Evolutionary conservation across 2,113 vertebrate genomes (phyloP).

Genomic region (Nothobranchius furzeri): DNA sequence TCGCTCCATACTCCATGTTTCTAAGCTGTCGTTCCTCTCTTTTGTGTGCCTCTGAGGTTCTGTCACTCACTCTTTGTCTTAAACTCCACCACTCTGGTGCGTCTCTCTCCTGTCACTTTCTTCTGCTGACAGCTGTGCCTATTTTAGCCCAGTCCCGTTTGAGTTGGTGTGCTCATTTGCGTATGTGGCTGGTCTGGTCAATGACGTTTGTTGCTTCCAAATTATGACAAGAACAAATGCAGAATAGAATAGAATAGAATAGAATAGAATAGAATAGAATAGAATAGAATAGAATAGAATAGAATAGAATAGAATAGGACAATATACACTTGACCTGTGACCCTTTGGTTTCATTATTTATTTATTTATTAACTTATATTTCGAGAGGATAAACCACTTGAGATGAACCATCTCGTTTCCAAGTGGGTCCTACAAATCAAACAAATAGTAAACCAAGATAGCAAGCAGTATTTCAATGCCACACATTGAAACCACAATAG

Average conservation of each 20-base stretch:
- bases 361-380: too few species aligned
- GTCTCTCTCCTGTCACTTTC: constrained; percentile 23
- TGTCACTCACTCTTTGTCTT: constrained; percentile 61
- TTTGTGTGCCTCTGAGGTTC: constrained; percentile 43
- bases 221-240: background rate
- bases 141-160: constrained; percentile 27
- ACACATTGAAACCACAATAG: too few species aligned
- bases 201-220: constrained; percentile 54
- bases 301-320: background rate
- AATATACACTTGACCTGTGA: background rate
- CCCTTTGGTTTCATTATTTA: constrained; percentile 16
- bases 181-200: constrained; percentile 29
- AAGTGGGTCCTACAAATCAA: too few species aligned
- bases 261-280: constrained; percentile 2
- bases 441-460: too few species aligned
- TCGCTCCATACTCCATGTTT: constrained; percentile 39
- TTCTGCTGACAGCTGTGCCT: constrained; percentile 32
- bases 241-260: constrained; percentile 3
- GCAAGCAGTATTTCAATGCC: too few species aligned
- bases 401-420: too few species aligned
- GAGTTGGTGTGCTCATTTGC: constrained; percentile 29
- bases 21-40: constrained; percentile 24
- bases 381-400: too few species aligned
- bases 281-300: background rate
- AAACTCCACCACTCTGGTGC: constrained; percentile 15